Evolutionary conservation across 2,888 invertebrate genomes (phyloP), one percentile per base, ranked within the genome.

Genomic region (Coelopa pilipes): DNA sequence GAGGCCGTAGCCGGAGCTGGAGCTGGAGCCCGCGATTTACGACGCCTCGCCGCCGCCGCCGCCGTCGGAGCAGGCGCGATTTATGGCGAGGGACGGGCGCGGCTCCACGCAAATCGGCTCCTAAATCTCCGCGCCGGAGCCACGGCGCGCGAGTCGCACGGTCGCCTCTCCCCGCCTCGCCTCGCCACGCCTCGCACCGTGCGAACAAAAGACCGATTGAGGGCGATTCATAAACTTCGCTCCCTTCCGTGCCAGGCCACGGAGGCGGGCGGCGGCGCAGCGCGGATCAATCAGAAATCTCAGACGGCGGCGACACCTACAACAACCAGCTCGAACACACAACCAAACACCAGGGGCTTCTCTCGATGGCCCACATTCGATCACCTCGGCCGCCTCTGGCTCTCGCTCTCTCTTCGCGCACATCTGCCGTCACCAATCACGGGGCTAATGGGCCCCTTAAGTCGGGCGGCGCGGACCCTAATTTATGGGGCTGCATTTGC

Each of bases 351-450:
- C n/a, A n/a, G n/a, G n/a, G n/a, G n/a, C n/a, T n/a, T 49, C 2
- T 17, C 34, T 34, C 34, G 7, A 7, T 65, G 65, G 10, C 49
- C 50, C 50, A 66, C 66, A 66, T 50, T 50, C 24, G 34, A 45
- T 15, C 50, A 50, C 50, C 13, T 13, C 34, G 12, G 34, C 34
- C 15, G 13, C 45, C 13, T 57, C 19, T n/a, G 1, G 15, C 53
- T 53, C 53, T 9, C 53, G 15, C 45, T 34, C n/a, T 67, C 34
- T 34, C 59, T 46, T 65, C 60, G 75, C 47, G 74, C 71, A 81
- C 84, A 84, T 84, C 85, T 84, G 85, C 82, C 80, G 80, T 78
- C 83, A 84, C 83, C 82, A 84, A 85, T 84, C 84, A 85, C 78
- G 79, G 70, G 71, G 45, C 78, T 79, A 79, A 80, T 79, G 78